These are phyloP conservation scores for mouse (Mus musculus) DNA, from an alignment of 2,113 vertebrate genomes.

Conservation along the genomic window DNA sequence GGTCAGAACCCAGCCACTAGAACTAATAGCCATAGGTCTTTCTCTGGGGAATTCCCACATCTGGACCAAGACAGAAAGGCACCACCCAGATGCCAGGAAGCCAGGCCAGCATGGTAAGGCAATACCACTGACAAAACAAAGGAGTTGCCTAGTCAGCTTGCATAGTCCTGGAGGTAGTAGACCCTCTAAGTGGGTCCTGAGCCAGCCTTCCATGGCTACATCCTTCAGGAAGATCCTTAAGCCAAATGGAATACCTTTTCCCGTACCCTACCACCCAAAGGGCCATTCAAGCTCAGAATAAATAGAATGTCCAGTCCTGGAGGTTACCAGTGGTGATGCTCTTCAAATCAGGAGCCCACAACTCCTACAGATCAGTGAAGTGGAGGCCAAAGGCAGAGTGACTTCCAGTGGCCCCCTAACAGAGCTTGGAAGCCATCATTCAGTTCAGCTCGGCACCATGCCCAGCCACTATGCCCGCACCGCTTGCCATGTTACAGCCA, in stretches of 20 bases:
- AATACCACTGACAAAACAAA: not conserved
- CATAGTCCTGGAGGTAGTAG: no score
- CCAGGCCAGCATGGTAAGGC: not conserved
- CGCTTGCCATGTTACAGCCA: no score
- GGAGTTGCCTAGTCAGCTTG: no score
- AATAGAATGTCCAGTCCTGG: not conserved
- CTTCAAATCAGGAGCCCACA: not conserved
- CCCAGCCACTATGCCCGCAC: not conserved
- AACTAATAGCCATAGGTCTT: not conserved
- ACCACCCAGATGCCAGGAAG: not conserved
- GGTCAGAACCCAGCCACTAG: not conserved
- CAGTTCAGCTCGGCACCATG: rapidly evolving
- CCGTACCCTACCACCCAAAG: not conserved
- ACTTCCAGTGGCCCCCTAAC: not conserved
- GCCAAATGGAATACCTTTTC: not conserved
- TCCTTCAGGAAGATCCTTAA: not conserved
- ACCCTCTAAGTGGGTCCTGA: not conserved
- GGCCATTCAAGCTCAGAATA: not conserved
- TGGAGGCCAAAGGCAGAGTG: not conserved
- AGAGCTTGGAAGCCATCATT: not conserved
- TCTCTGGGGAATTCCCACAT: not conserved
- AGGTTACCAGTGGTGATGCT: not conserved
- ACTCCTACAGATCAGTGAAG: not conserved
- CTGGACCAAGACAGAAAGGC: not conserved
- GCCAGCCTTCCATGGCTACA: not conserved